phyloP scores from a whole-genome alignment of 2,113 vertebrate genomes.

The Gopherus evgoodei region DNA sequence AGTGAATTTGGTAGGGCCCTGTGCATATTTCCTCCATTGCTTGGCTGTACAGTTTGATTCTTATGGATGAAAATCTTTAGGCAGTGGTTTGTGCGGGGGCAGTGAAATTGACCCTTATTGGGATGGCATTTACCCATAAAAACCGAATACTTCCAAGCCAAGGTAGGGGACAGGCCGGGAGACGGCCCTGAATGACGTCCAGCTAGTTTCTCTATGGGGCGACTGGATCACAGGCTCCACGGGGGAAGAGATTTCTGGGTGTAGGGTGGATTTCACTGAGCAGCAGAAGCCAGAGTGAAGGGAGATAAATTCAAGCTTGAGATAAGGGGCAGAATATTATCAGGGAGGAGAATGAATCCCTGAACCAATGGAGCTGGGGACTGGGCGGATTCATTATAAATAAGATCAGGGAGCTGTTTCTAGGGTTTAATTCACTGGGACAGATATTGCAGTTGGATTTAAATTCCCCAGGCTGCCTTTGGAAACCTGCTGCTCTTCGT shows the following conservation, averaged over 20 bases:
- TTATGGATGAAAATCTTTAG: no score
- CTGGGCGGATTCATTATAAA: not conserved
- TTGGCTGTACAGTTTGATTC: no score
- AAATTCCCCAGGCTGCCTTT: not conserved
- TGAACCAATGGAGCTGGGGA: not conserved
- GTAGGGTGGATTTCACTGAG: not conserved
- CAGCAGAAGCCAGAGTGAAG: not conserved
- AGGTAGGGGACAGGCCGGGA: no score
- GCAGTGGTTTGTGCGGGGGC: no score
- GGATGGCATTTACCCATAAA: no score
- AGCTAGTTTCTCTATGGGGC: not conserved
- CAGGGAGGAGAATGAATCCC: not conserved
- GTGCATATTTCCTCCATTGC: no score
- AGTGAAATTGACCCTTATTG: no score
- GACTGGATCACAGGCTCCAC: not conserved
- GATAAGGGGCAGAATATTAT: not conserved
- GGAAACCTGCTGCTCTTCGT: not conserved
- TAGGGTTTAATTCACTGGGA: not conserved
- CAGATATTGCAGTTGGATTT: not conserved
- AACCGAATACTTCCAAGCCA: no score
- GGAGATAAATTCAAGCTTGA: not conserved
- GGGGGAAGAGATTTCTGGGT: not conserved
- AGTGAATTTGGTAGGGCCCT: no score
- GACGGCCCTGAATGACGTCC: no score
- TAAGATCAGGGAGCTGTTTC: not conserved